Percentiles rank a stretch among this genome's conserved stretches.
These are phyloP conservation scores for Drosophila mayri DNA, from an alignment of 1,140 invertebrate genomes.

Conservation along the genomic window DNA sequence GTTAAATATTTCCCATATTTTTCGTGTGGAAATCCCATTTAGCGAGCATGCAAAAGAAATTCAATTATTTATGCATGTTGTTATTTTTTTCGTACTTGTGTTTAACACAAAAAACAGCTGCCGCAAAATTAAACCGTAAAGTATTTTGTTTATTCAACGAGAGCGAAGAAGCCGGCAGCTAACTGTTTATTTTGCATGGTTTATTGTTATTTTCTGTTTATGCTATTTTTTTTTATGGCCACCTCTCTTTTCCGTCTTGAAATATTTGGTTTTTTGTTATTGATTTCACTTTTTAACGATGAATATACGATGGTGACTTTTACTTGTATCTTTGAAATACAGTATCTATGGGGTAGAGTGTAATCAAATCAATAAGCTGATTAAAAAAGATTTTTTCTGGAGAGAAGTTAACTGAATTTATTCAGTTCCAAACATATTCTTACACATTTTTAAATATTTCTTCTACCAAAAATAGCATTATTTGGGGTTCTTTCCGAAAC, in stretches of 20 bases:
- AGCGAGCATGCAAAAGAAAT: conserved; percentile 15
- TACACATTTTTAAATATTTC: too few species aligned
- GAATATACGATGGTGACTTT: conserved; percentile 42
- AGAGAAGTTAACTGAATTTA: too few species aligned
- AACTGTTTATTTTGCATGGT: conserved; percentile 22
- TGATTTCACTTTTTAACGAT: conserved; percentile 74
- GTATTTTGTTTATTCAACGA: conserved; percentile 23
- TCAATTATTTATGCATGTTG: conserved; percentile 31
- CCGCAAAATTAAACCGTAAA: conserved; percentile 27
- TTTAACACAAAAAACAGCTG: conserved; percentile 32
- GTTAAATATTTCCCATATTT: conserved; percentile 26
- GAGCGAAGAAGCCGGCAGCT: conserved; percentile 3
- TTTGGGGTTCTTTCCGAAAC: too few species aligned
- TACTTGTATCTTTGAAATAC: conserved; percentile 9
- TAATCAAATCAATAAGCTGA: too few species aligned
- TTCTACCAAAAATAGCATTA: too few species aligned
- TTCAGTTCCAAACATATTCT: too few species aligned
- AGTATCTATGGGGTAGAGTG: background rate
- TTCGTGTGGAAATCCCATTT: conserved; percentile 70
- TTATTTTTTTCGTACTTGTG: conserved; percentile 9
- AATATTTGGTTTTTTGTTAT: conserved; percentile 58
- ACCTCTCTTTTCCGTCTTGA: conserved; percentile 15
- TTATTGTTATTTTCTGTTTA: conserved; percentile 43
- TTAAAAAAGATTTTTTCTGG: too few species aligned
- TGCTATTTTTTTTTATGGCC: conserved; percentile 38